Evolutionary conservation across 2,888 invertebrate genomes (phyloP).

Genomic region (Melangyna quadrimaculata): DNA sequence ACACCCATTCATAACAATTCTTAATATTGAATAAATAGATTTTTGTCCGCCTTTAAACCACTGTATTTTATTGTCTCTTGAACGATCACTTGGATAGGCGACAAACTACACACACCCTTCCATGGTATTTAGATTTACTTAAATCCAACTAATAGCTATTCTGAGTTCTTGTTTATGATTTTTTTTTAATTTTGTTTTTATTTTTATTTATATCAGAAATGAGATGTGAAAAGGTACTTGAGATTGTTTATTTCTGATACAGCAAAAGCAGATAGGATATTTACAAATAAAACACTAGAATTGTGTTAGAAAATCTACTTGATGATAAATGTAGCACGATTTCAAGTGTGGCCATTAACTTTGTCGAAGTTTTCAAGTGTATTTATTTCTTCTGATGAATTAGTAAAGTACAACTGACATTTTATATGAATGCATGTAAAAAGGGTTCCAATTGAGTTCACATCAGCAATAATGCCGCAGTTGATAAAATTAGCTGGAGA

Average conservation of each 20-base stretch:
- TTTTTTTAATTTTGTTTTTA: conserved; percentile 7
- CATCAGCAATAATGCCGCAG: background rate
- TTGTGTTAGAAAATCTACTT: background rate
- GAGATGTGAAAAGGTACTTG: conserved; percentile 23
- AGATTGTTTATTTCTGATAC: conserved; percentile 35
- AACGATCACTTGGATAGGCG: conserved; percentile 12
- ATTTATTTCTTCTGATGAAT: background rate
- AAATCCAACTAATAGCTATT: background rate
- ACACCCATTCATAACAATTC: too few relatives aligned
- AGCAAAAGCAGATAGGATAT: background rate
- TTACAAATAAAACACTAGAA: conserved; percentile 10
- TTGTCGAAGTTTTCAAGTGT: background rate
- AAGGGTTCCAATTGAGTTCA: conserved; percentile 28
- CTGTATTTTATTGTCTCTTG: background rate
- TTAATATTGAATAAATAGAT: background rate
- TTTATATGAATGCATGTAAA: background rate
- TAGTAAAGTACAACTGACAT: background rate
- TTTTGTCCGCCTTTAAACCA: background rate
- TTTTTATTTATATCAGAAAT: conserved; percentile 9
- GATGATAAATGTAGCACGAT: conserved; percentile 16
- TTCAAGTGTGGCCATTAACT: conserved; percentile 39
- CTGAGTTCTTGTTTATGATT: conserved; percentile 8
- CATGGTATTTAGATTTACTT: background rate
- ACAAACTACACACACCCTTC: conserved; percentile 19
- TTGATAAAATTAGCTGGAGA: background rate